These are phyloP conservation scores for Sphyrna mokarran DNA, from an alignment of 2,113 vertebrate species.

Conservation along the genomic window DNA sequence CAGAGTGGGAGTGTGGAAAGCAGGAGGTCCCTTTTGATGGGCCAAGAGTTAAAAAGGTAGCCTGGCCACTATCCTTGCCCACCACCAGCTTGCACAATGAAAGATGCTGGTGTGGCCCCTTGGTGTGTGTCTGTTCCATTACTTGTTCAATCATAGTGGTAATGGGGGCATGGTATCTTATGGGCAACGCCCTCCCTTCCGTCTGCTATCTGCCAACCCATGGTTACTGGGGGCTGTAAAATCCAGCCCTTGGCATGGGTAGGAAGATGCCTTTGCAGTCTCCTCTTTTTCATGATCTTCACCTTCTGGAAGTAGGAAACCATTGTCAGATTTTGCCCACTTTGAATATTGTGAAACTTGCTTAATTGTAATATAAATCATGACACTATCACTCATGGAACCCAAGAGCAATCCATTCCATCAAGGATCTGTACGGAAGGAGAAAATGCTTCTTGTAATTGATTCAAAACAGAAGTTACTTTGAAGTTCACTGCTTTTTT, in stretches of 20 bases:
- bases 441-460: background rate
- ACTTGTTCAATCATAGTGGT: too few species aligned
- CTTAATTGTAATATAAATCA: background rate
- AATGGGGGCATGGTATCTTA: too few species aligned
- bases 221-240: background rate
- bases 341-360: background rate
- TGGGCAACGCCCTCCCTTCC: too few species aligned
- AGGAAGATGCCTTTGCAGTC: background rate
- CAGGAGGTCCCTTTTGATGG: too few species aligned
- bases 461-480: background rate
- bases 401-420: background rate
- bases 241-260: background rate
- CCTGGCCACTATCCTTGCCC: too few species aligned
- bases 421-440: background rate
- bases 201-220: too few species aligned
- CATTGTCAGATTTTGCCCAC: background rate
- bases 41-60: too few species aligned
- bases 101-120: too few species aligned
- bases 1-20: too few species aligned
- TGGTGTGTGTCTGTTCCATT: too few species aligned
- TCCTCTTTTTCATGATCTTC: background rate
- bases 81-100: too few species aligned
- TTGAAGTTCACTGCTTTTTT: background rate
- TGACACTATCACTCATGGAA: background rate
- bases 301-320: background rate